Conservation (phyloP, 2,797 vertebrate genomes). For the Xenops minutus region DNA sequence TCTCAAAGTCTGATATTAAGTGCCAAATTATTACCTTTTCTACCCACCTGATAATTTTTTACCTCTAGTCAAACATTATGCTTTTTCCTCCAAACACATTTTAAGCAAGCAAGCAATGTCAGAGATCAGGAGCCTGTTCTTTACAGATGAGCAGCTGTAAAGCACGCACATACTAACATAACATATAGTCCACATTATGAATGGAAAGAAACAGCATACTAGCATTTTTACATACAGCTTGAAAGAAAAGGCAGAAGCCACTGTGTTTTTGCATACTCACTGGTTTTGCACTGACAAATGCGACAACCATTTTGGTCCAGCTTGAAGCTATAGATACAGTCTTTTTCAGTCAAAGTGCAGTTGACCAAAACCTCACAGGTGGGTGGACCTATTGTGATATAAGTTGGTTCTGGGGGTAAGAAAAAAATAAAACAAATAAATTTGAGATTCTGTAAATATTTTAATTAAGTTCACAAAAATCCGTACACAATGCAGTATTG, state of each 20-base stretch:
- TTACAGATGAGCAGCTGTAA: neutral
- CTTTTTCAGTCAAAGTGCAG: constrained; percentile 83
- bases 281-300: constrained; percentile 85
- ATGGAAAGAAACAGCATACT: neutral
- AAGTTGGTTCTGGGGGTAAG: constrained; percentile 82
- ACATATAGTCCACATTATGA: neutral
- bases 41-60: neutral
- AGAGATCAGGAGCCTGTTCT: neutral
- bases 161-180: neutral
- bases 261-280: constrained; percentile 75
- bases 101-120: neutral
- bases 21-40: neutral
- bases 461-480: neutral
- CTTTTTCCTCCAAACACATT: neutral
- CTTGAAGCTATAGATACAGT: constrained; percentile 83
- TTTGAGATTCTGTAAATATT: neutral
- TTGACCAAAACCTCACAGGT: constrained; percentile 80
- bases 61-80: neutral
- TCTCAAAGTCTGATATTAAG: neutral
- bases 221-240: neutral
- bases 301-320: constrained; percentile 83
- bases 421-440: neutral
- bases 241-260: neutral
- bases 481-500: neutral
- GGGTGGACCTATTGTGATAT: constrained; percentile 88